Evolutionary conservation across 2,113 vertebrate genomes (phyloP), one percentile per base, ranked within the genome.

Genomic region (Triplophysa siluroides): DNA sequence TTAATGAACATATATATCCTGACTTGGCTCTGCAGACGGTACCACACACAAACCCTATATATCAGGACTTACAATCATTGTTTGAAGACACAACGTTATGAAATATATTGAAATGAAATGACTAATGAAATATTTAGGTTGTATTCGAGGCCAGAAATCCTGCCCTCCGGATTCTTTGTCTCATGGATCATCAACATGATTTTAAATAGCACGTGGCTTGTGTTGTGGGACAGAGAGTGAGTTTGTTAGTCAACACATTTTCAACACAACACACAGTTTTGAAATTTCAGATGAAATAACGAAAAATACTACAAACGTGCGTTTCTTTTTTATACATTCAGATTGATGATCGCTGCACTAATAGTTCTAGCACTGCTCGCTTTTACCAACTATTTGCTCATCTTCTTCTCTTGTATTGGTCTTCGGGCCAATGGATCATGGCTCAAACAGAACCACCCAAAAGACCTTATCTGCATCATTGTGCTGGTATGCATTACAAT

Each of bases 201-300:
- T 84, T 9, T 93, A 70, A 93, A 93, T 80, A 82, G 91, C n/a
- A 78, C 50, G 0, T 93, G 93, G 92, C 85, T 93, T 52, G 70
- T 94, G 52, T 85, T 94, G 76, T 94, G 92, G 92, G 92, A 93
- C 62, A 81, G 86, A 88, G 91, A 92, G 92, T 93, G 89, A 10
- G 92, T 88, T 43, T 58, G 16, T 75, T 11, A n/a, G 16, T 16
- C 45, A 2, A 29, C 21, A 47, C 26, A 2, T 13, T 61, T 74
- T 61, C n/a, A n/a, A 54, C 16, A 19, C 52, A 56, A 19, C 2
- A 18, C 14, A 54, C 13, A 52, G 3, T 18, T 54, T 18, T 54
- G 0, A 5, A 6, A 54, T 54, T 18, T 5, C 16, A 54, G 3
- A 54, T 29, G 29, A 29, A 29, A 29, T 29, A 29, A 29, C 29